Base-by-base conservation (phyloP, 2,113 vertebrate genomes). In the Lophura nycthemera region DNA sequence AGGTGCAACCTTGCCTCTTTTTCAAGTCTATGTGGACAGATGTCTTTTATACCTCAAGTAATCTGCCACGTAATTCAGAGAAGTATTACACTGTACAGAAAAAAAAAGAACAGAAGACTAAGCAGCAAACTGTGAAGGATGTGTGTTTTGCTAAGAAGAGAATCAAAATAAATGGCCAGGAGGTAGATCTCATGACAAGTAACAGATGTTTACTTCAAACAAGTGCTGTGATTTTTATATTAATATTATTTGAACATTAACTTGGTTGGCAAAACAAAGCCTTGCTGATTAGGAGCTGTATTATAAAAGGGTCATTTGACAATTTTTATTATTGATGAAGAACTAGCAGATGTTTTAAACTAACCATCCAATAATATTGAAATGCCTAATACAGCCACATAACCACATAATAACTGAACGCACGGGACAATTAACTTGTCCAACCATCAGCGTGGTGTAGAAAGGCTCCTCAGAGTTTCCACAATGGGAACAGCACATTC, bases 1-100 rank as follows among this genome's bases (percentile, higher is more conserved):
- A 89, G 85, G 56, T 81, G n/a, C 64, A 90, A 57, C 64, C 50
- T 85, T n/a, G 18, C 86, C 72, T 91, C 61, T 64, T 95, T 95
- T 78, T 88, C 72, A 78, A 69, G 87, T 78, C 76, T 50, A 17
- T 22, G n/a, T 8, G 48, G 60, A 80, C 50, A 80, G 64, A 83
- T 48, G 78, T 27, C 54, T 78, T 73, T 66, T 84, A 32, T 56
- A 50, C 25, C 47, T 59, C 48, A 66, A 34, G 21, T 45, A 90
- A 75, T 29, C 67, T 8, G 30, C 9, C 22, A 21, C 2, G 21
- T 40, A 88, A 69, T 47, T 88, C 47, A 59, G 70, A 63, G 45
- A 83, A 52, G 5, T 15, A 24, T 1, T 45, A 38, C 5, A 32
- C 1, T 42, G 42, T 5, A 25, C 1, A 32, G 47, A 34, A 29